Evolutionary conservation across 2,888 invertebrate species (phyloP).

Genomic region (Luperina testacea): DNA sequence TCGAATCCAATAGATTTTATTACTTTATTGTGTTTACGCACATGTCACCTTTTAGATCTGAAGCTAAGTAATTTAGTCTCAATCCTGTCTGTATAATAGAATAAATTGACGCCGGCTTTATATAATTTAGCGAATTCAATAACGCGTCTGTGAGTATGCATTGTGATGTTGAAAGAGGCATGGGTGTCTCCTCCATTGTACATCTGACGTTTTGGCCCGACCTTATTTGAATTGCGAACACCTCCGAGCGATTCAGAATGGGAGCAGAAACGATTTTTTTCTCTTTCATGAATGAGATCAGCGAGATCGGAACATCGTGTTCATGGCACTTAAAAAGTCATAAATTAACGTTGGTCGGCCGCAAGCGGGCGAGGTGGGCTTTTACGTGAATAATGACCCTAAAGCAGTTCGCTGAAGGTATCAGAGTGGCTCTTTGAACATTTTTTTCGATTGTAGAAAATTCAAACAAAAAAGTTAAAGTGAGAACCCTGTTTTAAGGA

Average conservation of each 20-base stretch:
- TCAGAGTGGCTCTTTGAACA: constrained; percentile 64
- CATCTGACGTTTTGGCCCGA: constrained; percentile 39
- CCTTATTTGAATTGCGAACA: constrained; percentile 58
- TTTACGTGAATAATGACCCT: constrained; percentile 78
- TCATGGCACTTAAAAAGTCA: constrained; percentile 83
- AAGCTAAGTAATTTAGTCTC: constrained; percentile 44
- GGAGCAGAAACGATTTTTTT: constrained; percentile 69
- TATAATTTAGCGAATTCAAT: constrained; percentile 48
- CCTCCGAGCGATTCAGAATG: constrained; percentile 55
- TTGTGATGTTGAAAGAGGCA: constrained; percentile 50
- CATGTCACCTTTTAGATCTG: constrained; percentile 35
- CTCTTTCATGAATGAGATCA: constrained; percentile 72
- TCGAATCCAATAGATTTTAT: constrained; percentile 46
- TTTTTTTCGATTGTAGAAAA: constrained; percentile 57
- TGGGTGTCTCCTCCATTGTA: constrained; percentile 47
- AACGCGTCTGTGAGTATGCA: constrained; percentile 46
- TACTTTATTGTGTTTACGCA: constrained; percentile 50
- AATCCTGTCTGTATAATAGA: constrained; percentile 23
- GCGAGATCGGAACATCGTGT: constrained; percentile 78
- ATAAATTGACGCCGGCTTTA: constrained; percentile 39
- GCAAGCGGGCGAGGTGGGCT: constrained; percentile 74
- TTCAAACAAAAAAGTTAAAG: constrained; percentile 29
- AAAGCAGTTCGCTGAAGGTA: constrained; percentile 68
- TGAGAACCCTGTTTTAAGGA: constrained; percentile 2
- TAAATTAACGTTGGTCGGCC: constrained; percentile 81